Percentiles rank a stretch among this genome's conserved stretches.
These are phyloP conservation scores for Caranx melampygus DNA, from an alignment of 2,113 vertebrate genomes.

Conservation along the genomic window DNA sequence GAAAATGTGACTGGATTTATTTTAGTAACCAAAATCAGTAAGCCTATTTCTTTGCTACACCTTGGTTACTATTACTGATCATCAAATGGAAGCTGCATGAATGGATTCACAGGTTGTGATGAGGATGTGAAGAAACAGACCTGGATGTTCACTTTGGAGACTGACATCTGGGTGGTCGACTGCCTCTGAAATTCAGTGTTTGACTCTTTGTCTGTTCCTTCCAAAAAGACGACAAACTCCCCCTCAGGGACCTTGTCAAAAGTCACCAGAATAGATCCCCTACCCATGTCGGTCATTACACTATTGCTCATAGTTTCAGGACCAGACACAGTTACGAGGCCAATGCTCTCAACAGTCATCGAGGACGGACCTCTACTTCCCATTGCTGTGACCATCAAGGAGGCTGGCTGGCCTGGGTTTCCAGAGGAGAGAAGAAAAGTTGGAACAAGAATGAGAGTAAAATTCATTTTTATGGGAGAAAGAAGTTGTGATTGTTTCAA, in stretches of 20 bases:
- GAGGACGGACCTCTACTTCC: slow-evolving; percentile 75
- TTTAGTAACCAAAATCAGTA: too few relatives aligned
- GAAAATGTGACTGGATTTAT: too few relatives aligned
- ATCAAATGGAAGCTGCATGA: background rate
- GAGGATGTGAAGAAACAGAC: slow-evolving; percentile 46
- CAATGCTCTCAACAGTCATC: slow-evolving; percentile 58
- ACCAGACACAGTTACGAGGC: slow-evolving; percentile 60
- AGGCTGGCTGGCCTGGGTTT: slow-evolving; percentile 66
- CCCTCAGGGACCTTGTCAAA: slow-evolving; percentile 67
- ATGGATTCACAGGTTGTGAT: background rate
- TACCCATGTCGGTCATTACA: slow-evolving; percentile 63
- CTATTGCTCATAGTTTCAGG: slow-evolving; percentile 37
- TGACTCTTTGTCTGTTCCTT: slow-evolving; percentile 74
- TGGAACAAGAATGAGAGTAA: background rate
- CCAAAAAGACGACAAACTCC: slow-evolving; percentile 79
- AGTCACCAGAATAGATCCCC: slow-evolving; percentile 75
- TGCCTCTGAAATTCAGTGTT: slow-evolving; percentile 79
- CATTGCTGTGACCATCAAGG: slow-evolving; percentile 76
- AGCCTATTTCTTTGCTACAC: too few relatives aligned
- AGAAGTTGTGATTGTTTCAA: background rate
- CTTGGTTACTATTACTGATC: background rate
- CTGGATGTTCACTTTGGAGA: slow-evolving; percentile 77
- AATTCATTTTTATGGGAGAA: background rate
- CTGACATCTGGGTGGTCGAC: slow-evolving; percentile 80
- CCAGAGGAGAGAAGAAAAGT: background rate